Conservation (phyloP, 2,113 vertebrate genomes). For the Piprites chloris region DNA sequence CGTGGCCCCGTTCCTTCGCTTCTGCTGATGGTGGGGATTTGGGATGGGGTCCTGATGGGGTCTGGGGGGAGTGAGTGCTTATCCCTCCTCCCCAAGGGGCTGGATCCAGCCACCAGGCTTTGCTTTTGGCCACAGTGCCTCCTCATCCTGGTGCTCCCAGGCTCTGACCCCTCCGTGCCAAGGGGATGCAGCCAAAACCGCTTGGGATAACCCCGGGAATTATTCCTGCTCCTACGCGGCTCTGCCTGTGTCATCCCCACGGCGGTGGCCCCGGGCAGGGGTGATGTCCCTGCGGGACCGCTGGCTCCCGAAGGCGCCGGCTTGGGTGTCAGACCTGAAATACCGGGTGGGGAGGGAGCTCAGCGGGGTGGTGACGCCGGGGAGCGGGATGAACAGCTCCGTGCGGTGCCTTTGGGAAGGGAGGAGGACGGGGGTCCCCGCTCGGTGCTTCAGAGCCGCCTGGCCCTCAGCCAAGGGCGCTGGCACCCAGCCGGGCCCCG, state of each 20-base stretch:
- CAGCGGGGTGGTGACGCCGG: not conserved
- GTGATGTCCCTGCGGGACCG: constrained; percentile 12
- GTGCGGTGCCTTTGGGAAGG: not conserved
- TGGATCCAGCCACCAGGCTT: not conserved
- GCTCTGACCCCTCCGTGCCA: not conserved
- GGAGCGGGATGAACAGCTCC: constrained; percentile 8
- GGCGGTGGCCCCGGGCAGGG: not conserved
- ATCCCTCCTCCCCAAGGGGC: not conserved
- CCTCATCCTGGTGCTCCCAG: not conserved
- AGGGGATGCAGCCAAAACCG: not conserved
- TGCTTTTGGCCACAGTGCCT: accelerated
- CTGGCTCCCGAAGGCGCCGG: constrained; percentile 10
- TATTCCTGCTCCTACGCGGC: not conserved
- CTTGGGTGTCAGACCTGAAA: constrained; percentile 53
- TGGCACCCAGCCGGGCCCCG: constrained; percentile 36
- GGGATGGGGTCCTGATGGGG: not conserved
- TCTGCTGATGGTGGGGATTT: constrained; percentile 25
- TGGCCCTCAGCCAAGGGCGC: constrained; percentile 12
- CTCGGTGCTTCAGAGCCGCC: not conserved
- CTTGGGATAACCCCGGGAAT: not conserved
- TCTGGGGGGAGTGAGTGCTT: not conserved
- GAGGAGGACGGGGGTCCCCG: not conserved
- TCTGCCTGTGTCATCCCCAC: not conserved
- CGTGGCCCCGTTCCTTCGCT: not conserved
- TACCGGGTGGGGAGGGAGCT: constrained; percentile 3